Percentiles rank a stretch among this genome's conserved stretches.
Evolutionary conservation across 2,797 vertebrate genomes (phyloP).

Genomic region (Mycteria americana): DNA sequence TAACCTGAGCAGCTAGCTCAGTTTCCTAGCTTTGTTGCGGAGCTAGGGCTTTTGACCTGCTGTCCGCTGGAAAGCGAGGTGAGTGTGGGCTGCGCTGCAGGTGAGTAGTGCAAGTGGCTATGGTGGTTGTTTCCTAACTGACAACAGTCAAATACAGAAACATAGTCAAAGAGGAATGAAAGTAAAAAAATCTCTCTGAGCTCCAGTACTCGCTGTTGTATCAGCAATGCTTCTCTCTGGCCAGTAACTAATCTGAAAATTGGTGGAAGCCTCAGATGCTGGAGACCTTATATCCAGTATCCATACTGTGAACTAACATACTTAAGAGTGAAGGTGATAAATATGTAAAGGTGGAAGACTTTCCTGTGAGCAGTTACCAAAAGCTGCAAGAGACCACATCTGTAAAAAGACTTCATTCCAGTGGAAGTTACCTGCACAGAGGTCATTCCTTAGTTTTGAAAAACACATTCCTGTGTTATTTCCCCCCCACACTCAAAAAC

Average conservation of each 20-base stretch:
- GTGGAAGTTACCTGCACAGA: not conserved
- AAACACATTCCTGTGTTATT: not conserved
- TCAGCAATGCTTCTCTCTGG: not conserved
- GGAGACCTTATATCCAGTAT: not conserved
- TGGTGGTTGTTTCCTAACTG: not conserved
- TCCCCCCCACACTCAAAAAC: not conserved
- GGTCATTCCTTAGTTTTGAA: not conserved
- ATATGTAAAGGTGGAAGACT: not conserved
- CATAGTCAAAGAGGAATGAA: not conserved
- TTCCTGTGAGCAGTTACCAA: not conserved
- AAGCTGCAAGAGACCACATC: not conserved
- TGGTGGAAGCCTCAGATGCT: not conserved
- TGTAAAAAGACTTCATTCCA: not conserved
- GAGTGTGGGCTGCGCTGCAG: not conserved
- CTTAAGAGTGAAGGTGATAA: not conserved
- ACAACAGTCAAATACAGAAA: not conserved
- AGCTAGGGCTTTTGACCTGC: not conserved
- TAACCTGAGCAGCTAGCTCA: not conserved
- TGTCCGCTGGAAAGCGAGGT: rapidly evolving
- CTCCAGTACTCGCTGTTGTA: too few species aligned
- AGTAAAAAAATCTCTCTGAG: not conserved
- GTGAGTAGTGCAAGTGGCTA: not conserved
- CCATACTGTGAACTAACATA: not conserved
- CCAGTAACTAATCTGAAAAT: not conserved
- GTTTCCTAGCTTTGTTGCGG: not conserved